These are phyloP conservation scores for Nothocercus nigrocapillus DNA, from an alignment of 2,113 vertebrate species.

Conservation along the genomic window DNA sequence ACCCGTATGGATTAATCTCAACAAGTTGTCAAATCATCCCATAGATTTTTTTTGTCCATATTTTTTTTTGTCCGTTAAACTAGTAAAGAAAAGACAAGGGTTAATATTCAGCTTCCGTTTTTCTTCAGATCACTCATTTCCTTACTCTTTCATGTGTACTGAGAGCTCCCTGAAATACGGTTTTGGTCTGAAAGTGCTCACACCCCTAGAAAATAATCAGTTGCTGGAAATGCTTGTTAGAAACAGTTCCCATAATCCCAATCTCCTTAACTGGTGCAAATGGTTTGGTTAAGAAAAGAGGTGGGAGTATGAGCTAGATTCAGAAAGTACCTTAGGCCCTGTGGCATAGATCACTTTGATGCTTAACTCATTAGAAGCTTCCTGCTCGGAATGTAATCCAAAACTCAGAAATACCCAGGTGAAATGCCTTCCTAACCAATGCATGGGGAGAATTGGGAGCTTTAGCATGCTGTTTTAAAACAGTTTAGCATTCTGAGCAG, in stretches of 20 bases:
- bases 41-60: too few relatives aligned
- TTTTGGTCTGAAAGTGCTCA: not conserved
- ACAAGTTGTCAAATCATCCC: not conserved
- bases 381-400: not conserved
- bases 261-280: not conserved
- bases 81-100: too few relatives aligned
- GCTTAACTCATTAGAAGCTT: not conserved
- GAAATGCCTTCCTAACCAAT: not conserved
- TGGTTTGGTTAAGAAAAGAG: not conserved
- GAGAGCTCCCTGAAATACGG: not conserved
- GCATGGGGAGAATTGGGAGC: not conserved
- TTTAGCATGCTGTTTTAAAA: not conserved
- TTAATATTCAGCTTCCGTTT: not conserved
- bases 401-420: not conserved
- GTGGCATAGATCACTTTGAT: not conserved
- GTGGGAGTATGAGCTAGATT: not conserved
- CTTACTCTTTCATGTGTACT: not conserved
- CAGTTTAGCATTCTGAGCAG: not conserved
- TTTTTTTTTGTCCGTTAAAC: not conserved
- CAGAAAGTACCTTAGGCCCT: not conserved
- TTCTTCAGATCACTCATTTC: not conserved
- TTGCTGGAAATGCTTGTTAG: not conserved
- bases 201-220: not conserved
- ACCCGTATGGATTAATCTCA: not conserved
- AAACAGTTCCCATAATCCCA: not conserved